Evolutionary conservation across 1,140 invertebrate genomes (phyloP).

Genomic region (Agrilus planipennis): DNA sequence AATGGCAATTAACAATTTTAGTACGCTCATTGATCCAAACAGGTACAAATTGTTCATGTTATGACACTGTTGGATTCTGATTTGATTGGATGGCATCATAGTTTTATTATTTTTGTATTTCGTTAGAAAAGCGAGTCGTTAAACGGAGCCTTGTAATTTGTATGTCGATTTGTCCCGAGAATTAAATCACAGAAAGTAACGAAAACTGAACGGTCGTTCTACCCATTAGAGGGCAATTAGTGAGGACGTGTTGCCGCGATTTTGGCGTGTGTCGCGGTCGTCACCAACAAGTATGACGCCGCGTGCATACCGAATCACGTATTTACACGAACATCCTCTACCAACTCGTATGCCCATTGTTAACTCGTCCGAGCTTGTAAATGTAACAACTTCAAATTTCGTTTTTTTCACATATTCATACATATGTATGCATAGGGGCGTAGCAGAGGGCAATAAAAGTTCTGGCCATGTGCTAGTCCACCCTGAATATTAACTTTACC

Average conservation of each 20-base stretch:
- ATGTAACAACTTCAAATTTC: background rate
- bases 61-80: too few species aligned
- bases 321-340: too few species aligned
- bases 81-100: too few species aligned
- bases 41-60: too few species aligned
- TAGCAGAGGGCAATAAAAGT: background rate
- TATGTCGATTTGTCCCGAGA: slow-evolving; percentile 4
- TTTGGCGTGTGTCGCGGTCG: slow-evolving; percentile 12
- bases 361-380: background rate
- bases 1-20: too few species aligned
- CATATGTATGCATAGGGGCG: too few species aligned
- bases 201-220: slow-evolving; percentile 20
- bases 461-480: background rate
- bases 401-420: background rate
- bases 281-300: slow-evolving; percentile 15
- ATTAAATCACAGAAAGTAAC: slow-evolving; percentile 13
- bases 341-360: too few species aligned
- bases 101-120: too few species aligned
- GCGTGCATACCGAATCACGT: slow-evolving; percentile 13
- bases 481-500: background rate
- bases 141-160: slow-evolving; percentile 4
- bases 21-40: too few species aligned
- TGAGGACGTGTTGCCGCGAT: slow-evolving; percentile 21
- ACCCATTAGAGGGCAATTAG: slow-evolving; percentile 23
- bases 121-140: too few species aligned